Conservation (phyloP, 2,888 invertebrate genomes). For the Cheilosia vulpina region DNA sequence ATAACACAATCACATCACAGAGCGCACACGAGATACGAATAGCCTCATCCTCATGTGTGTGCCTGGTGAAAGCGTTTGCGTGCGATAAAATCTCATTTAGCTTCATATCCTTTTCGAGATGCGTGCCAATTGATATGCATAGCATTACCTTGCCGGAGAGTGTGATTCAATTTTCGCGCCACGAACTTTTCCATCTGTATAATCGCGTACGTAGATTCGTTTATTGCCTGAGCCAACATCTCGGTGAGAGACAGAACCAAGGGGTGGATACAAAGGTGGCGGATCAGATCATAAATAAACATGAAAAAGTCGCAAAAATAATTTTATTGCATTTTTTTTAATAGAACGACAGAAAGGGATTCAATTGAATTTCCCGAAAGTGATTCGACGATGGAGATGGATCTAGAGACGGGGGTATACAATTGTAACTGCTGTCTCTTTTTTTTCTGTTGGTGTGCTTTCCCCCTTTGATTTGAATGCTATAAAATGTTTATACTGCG, state of each 20-base stretch:
- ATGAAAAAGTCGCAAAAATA: slow-evolving; percentile 65
- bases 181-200: slow-evolving; percentile 28
- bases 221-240: slow-evolving; percentile 55
- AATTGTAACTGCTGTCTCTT: not conserved
- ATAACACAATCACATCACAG: slow-evolving; percentile 37
- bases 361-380: slow-evolving; percentile 48
- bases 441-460: slow-evolving; percentile 17
- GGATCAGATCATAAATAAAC: slow-evolving; percentile 50
- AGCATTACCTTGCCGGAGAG: slow-evolving; percentile 17
- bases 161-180: slow-evolving; percentile 45
- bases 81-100: slow-evolving; percentile 45
- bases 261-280: slow-evolving; percentile 5
- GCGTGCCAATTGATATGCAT: slow-evolving; percentile 46
- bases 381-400: slow-evolving; percentile 4
- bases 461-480: slow-evolving; percentile 22
- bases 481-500: slow-evolving; percentile 31
- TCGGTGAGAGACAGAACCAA: not conserved
- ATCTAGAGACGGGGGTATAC: slow-evolving; percentile 2
- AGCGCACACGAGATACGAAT: slow-evolving; percentile 2
- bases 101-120: slow-evolving; percentile 21
- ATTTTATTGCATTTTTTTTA: slow-evolving; percentile 61
- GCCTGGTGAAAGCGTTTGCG: slow-evolving; percentile 17
- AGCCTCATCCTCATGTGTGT: not conserved
- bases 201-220: slow-evolving; percentile 51
- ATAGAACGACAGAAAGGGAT: slow-evolving; percentile 33